Conservation (phyloP, 2,888 invertebrate species). For the Electrophaes corylata region DNA sequence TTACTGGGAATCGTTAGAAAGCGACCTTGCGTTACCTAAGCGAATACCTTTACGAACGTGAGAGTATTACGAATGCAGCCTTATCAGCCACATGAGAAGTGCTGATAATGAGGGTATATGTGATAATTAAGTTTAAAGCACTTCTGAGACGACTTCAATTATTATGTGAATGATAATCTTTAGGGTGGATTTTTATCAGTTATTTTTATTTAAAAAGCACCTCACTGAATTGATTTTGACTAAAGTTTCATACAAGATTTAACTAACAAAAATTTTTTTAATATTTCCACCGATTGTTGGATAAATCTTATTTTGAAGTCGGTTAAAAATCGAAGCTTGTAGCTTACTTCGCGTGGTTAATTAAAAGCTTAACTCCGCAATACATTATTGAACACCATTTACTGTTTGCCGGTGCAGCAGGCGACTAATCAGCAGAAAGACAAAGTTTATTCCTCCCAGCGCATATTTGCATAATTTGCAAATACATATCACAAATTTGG, state of each 20-base stretch:
- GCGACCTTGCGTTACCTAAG: conserved; percentile 59
- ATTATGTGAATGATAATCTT: too few species aligned
- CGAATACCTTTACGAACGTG: conserved; percentile 38
- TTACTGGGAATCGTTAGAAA: conserved; percentile 53
- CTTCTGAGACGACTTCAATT: too few species aligned
- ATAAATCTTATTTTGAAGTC: too few species aligned
- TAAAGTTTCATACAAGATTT: too few species aligned
- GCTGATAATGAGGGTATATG: neutral
- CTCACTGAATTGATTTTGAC: too few species aligned
- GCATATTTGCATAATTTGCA: neutral
- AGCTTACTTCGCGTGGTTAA: neutral
- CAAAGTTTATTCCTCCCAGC: neutral
- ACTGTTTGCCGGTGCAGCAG: neutral
- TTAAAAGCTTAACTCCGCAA: neutral
- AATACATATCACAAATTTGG: neutral
- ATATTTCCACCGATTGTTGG: too few species aligned
- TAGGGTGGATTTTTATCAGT: too few species aligned
- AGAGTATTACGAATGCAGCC: conserved; percentile 34
- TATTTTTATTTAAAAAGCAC: too few species aligned
- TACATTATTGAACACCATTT: neutral
- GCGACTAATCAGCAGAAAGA: neutral
- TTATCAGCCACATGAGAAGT: conserved; percentile 7
- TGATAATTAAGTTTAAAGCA: too few species aligned
- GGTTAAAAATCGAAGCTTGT: neutral
- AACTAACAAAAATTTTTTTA: too few species aligned